A percentile compares a stretch with the other conserved stretches of the same genome.
These are phyloP conservation scores for Microchirus variegatus DNA, from an alignment of 2,797 vertebrate species.

Conservation along the genomic window DNA sequence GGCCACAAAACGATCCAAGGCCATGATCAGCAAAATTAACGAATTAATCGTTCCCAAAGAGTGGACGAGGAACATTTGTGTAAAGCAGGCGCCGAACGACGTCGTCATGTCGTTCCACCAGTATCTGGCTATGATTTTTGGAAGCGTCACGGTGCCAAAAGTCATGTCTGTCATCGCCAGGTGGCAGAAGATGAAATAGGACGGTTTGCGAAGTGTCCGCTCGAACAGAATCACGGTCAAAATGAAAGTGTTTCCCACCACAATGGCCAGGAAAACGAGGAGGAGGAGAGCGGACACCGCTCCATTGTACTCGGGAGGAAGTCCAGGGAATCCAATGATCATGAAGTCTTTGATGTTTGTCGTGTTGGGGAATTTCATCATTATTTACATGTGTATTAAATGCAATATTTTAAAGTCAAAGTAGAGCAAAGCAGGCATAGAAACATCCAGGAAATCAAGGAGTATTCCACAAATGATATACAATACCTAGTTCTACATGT, in stretches of 20 bases:
- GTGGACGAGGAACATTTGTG: constrained; percentile 76
- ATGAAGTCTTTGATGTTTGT: constrained; percentile 65
- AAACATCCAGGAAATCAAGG: too few species aligned
- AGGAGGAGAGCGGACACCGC: constrained; percentile 51
- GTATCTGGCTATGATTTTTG: constrained; percentile 68
- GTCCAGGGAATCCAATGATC: constrained; percentile 75
- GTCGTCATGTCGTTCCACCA: constrained; percentile 65
- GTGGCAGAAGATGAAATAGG: constrained; percentile 70
- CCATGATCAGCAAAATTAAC: constrained; percentile 71
- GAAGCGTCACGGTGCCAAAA: constrained; percentile 71
- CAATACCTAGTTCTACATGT: too few species aligned
- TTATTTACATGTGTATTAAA: not conserved
- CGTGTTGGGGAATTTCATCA: constrained; percentile 45
- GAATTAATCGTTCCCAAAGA: constrained; percentile 64
- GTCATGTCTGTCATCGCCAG: constrained; percentile 69
- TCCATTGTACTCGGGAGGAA: constrained; percentile 53
- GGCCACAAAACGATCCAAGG: constrained; percentile 74
- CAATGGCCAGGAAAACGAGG: constrained; percentile 55
- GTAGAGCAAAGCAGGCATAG: too few species aligned
- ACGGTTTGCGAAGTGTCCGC: constrained; percentile 68
- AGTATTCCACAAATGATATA: too few species aligned
- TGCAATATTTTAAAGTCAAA: too few species aligned
- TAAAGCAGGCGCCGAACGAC: constrained; percentile 65
- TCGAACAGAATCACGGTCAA: constrained; percentile 62
- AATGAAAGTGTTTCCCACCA: constrained; percentile 70